These are phyloP conservation scores for Athalia rosae DNA, from an alignment of 2,888 invertebrate species.

Conservation along the genomic window DNA sequence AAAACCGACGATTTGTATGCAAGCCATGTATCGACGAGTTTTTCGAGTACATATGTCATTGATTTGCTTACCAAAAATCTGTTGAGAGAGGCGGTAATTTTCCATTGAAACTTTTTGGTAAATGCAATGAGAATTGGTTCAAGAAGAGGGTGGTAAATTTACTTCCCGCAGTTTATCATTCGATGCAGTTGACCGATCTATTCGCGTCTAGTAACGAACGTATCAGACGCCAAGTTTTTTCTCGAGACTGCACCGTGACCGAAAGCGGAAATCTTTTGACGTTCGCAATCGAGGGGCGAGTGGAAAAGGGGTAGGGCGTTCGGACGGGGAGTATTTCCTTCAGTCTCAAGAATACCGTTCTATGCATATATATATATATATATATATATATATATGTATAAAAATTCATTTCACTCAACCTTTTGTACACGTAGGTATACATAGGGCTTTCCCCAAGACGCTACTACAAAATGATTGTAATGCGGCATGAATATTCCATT, in stretches of 20 bases:
- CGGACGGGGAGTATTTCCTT: not conserved
- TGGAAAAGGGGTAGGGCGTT: too few relatives aligned
- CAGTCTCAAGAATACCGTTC: not conserved
- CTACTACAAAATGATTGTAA: slow-evolving; percentile 40
- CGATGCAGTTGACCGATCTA: too few relatives aligned
- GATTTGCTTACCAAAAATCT: too few relatives aligned
- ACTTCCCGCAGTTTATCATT: slow-evolving; percentile 21
- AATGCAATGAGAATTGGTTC: not conserved
- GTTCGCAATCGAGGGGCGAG: too few relatives aligned
- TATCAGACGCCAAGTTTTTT: too few relatives aligned
- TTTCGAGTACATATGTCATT: too few relatives aligned
- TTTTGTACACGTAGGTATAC: slow-evolving; percentile 55
- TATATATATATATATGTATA: not conserved
- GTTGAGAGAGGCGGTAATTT: too few relatives aligned
- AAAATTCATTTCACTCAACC: slow-evolving; percentile 64
- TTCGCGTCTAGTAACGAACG: too few relatives aligned
- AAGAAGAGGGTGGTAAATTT: slow-evolving; percentile 18
- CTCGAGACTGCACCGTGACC: too few relatives aligned
- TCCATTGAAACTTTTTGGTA: too few relatives aligned
- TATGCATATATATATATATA: not conserved
- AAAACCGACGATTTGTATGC: not conserved
- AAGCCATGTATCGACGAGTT: too few relatives aligned
- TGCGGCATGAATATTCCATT: slow-evolving; percentile 42
- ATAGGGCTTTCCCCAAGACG: slow-evolving; percentile 25
- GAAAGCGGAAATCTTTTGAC: too few relatives aligned